Conservation (phyloP, 2,797 vertebrate genomes). For the Squalus acanthias region DNA sequence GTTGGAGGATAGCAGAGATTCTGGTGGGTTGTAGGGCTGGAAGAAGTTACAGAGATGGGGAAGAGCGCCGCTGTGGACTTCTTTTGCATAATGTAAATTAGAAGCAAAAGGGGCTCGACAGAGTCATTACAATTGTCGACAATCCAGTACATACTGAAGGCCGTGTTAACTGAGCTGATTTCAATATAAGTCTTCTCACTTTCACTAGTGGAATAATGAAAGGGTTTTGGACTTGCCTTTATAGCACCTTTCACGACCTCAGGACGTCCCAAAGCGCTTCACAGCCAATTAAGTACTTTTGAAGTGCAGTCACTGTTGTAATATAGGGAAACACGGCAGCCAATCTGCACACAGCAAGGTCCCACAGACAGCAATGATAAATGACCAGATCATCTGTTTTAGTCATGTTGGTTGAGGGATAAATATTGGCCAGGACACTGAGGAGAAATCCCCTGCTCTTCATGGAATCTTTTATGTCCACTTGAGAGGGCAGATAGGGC, state of each 20-base stretch:
- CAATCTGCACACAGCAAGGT: not conserved
- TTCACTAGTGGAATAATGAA: not conserved
- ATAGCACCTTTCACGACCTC: not conserved
- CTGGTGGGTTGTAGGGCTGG: no score
- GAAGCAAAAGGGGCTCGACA: not conserved
- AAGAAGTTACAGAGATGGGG: not conserved
- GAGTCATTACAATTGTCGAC: not conserved
- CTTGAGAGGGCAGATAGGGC: not conserved
- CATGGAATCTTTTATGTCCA: not conserved
- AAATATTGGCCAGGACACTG: not conserved
- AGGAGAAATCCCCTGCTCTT: not conserved
- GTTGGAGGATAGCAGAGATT: no score
- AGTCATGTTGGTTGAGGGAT: not conserved
- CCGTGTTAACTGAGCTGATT: not conserved
- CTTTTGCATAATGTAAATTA: not conserved
- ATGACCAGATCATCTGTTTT: not conserved
- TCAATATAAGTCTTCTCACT: not conserved
- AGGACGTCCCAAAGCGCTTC: not conserved
- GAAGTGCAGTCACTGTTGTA: not conserved
- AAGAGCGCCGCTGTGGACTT: not conserved
- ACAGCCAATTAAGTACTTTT: not conserved
- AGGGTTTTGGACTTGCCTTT: not conserved
- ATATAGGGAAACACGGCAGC: not conserved
- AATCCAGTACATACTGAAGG: not conserved
- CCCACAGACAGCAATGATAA: not conserved